Percentiles rank a stretch among this genome's conserved stretches.
Evolutionary conservation across 2,888 invertebrate species (phyloP).

Genomic region (Drosophila prolongata): DNA sequence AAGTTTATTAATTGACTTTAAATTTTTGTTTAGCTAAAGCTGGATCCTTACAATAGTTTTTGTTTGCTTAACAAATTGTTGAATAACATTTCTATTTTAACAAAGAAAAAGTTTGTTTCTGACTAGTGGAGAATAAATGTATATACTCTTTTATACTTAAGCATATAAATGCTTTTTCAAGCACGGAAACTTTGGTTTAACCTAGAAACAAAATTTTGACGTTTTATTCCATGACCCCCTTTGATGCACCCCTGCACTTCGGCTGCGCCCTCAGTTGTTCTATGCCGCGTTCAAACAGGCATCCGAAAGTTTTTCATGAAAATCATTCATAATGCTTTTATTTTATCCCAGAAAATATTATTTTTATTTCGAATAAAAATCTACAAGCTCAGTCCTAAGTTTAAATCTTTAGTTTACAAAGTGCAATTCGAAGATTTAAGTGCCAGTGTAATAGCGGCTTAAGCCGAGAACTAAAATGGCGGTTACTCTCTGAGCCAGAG

Average conservation of each 20-base stretch:
- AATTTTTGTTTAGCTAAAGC: no score
- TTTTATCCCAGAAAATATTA: neutral
- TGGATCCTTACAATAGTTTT: no score
- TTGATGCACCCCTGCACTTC: neutral
- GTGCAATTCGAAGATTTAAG: neutral
- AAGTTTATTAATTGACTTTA: no score
- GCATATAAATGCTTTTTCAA: no score
- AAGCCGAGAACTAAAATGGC: neutral
- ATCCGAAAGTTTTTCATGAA: neutral
- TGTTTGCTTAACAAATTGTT: no score
- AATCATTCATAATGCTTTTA: neutral
- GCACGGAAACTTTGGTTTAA: no score
- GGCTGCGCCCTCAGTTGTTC: neutral
- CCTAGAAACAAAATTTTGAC: no score
- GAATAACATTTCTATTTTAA: no score
- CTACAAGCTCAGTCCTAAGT: neutral
- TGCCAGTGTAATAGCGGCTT: neutral
- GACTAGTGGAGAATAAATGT: no score
- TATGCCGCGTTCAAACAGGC: neutral
- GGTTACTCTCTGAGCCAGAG: neutral
- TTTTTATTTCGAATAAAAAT: neutral
- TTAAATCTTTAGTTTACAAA: neutral
- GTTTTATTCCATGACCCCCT: neutral
- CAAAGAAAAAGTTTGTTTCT: no score
- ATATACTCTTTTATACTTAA: no score